Conservation (phyloP, 37 sponge, comb jelly and placozoan species). For the Halichondria panicea region DNA sequence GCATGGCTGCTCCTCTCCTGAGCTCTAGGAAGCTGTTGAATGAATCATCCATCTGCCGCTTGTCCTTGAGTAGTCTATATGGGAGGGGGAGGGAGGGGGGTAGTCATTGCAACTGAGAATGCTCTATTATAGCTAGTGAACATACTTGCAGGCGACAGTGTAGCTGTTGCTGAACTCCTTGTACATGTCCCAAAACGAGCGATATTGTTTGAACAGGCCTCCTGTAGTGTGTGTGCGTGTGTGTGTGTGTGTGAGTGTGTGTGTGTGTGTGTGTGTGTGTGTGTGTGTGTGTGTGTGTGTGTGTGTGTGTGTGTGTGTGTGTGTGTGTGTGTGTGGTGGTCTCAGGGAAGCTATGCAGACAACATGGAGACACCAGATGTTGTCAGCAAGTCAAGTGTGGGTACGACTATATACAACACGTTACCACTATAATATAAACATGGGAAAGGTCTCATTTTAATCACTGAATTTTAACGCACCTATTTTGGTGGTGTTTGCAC, state of each 20-base stretch:
- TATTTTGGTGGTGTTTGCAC: conserved; percentile 33
- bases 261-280: too few species aligned
- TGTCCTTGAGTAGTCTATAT: conserved; percentile 55
- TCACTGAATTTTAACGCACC: too few species aligned
- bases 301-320: too few species aligned
- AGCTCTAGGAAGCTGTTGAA: conserved; percentile 53
- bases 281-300: too few species aligned
- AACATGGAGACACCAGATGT: neutral
- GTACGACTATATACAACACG: too few species aligned
- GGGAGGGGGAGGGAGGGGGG: neutral
- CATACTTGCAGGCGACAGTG: conserved; percentile 59
- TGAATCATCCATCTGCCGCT: conserved; percentile 28
- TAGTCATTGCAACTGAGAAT: neutral
- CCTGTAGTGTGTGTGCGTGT: conserved; percentile 24
- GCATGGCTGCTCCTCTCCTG: conserved; percentile 65
- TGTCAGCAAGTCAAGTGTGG: too few species aligned
- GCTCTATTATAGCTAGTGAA: too few species aligned
- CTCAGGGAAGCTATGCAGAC: too few species aligned
- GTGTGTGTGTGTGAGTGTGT: neutral
- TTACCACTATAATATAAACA: neutral
- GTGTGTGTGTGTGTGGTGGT: too few species aligned
- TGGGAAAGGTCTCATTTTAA: neutral
- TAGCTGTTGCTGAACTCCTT: conserved; percentile 52
- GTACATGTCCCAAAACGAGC: conserved; percentile 61
- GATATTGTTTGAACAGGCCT: conserved; percentile 60